Percentiles rank a stretch among this genome's conserved stretches.
phyloP scores from a whole-genome alignment of 2,888 invertebrate species.

The Habrosyne pyritoides region DNA sequence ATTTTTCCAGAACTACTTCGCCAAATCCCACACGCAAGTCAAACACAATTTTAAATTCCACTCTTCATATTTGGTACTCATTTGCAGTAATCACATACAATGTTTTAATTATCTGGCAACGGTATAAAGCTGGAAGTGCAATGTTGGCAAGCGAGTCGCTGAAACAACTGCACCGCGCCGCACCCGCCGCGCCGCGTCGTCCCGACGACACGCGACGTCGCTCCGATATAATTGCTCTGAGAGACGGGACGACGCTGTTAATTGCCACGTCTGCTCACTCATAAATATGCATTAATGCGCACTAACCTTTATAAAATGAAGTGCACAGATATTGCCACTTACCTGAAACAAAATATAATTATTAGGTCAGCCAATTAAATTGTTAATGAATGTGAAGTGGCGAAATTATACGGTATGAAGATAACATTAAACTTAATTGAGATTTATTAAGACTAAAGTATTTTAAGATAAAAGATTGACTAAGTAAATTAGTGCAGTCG shows the following conservation, averaged over 20 bases:
- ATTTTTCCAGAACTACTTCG: no score
- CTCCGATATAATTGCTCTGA: neutral
- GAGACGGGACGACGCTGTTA: neutral
- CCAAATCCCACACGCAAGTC: no score
- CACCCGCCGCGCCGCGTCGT: neutral
- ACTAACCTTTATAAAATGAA: neutral
- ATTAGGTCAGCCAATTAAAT: neutral
- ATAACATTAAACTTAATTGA: no score
- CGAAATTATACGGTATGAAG: no score
- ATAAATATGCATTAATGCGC: neutral
- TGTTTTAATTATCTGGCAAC: neutral
- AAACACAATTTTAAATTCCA: neutral
- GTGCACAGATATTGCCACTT: neutral
- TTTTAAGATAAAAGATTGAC: no score
- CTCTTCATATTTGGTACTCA: neutral
- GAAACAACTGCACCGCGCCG: neutral
- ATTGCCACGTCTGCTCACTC: conserved; percentile 1
- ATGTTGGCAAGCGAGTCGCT: neutral
- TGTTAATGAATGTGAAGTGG: no score
- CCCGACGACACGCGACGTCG: neutral
- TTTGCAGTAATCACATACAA: neutral
- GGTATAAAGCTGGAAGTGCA: neutral
- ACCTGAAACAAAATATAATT: neutral
- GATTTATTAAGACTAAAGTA: no score
- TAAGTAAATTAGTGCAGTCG: no score